A percentile compares a stretch with the other conserved stretches of the same genome.
Evolutionary conservation across 2,113 vertebrate species (phyloP).

Genomic region (Martes martes): DNA sequence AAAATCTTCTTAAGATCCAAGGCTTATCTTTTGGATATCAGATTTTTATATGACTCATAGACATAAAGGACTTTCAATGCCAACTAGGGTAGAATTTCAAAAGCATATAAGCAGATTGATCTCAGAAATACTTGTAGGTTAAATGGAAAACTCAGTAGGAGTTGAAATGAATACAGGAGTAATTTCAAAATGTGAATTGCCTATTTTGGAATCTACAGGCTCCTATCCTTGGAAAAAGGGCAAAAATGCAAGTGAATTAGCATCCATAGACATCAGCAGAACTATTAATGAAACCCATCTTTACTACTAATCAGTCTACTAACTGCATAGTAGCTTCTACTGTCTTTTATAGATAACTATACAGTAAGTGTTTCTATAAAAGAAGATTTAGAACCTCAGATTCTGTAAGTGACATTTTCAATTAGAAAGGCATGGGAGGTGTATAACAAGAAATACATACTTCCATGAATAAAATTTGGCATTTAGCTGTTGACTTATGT

Average conservation of each 20-base stretch:
- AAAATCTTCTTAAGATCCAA: neutral
- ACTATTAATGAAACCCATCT: neutral
- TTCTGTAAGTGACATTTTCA: neutral
- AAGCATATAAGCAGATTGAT: neutral
- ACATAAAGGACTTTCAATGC: neutral
- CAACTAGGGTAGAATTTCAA: neutral
- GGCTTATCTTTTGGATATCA: neutral
- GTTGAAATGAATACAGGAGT: neutral
- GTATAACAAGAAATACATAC: neutral
- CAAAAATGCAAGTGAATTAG: neutral
- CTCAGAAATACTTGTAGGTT: neutral
- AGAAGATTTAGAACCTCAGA: neutral
- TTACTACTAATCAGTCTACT: neutral
- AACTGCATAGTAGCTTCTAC: neutral
- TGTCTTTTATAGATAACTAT: neutral
- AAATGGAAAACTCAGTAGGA: neutral
- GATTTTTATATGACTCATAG: neutral
- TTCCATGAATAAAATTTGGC: neutral
- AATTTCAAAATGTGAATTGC: neutral
- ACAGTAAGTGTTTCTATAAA: neutral
- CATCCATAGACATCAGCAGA: neutral
- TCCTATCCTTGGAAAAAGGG: neutral
- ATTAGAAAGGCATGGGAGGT: neutral
- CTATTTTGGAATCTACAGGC: neutral
- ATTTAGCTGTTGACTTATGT: neutral